Base-by-base conservation (phyloP, 2,113 vertebrate genomes). In the Laterallus jamaicensis region DNA sequence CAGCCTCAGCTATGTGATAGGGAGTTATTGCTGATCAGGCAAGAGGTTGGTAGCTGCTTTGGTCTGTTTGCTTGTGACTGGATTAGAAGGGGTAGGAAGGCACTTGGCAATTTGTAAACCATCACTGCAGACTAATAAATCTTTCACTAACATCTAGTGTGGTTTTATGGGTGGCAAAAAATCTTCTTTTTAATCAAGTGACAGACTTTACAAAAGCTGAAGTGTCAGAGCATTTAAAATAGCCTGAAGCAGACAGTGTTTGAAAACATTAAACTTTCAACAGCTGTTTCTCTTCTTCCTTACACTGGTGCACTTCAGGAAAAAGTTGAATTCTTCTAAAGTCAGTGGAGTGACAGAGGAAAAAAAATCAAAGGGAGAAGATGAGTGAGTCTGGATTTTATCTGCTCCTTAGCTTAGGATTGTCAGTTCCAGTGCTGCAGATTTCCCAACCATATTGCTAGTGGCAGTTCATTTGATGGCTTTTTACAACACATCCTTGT, bases 221-320 rank as follows among this genome's bases (percentile, higher is more conserved):
- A 40, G 86, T 52, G 73, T 86, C 77, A 70, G 47, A 92, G 66
- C 69, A 26, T 21, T 86, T 82, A n/a, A 78, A 92, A 92, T 31
- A 84, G 88, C 88, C 88, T 64, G 56, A 20, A 86, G 86, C 92
- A 95, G 66, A 17, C 37, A 58, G 59, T 25, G 59, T 40, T 94
- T 78, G 60, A 95, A 91, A 95, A 56, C 60, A 89, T 91, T 40
- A 75, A 95, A 91, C 60, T 95, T 91, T 56, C 2, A 86, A 10
- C 91, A 95, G 77, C 86, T 92, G 83, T 29, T 94, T 82, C 86
- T 88, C 44, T 32, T 81, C 69, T 71, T 75, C 32, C 73, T 83
- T 39, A 37, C 80, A 14, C 73, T 67, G 47, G 19, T 39, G 39
- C 54, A 89, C 73, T 92, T 86, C 32, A 56, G 83, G 80, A 80